Base-by-base conservation (phyloP, 1,140 invertebrate genomes). In the Micrasema minimum region DNA sequence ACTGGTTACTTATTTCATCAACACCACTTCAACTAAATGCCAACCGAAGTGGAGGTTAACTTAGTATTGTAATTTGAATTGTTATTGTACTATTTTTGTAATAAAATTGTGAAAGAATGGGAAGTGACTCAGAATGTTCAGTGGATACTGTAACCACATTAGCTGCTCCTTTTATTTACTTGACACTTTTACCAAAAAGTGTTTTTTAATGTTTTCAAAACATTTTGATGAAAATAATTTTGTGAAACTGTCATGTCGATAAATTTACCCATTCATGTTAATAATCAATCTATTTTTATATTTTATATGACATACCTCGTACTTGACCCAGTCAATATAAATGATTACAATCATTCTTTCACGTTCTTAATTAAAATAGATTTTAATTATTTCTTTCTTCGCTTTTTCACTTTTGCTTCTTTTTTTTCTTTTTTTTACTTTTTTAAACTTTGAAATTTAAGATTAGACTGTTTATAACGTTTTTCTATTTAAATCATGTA, bases 41-140 rank as follows among this genome's bases (percentile, higher is more conserved):
- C 55, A 43, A 59, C 35, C 20, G 37, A n/a, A n/a, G n/a, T 31
- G 51, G 51, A 23, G 26, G 7, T 31, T n/a, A n/a, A n/a, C 22
- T 51, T 51, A 51, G 11, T 7, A 53, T 53, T 53, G 12, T 53
- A n/a, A 31, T 41, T 46, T 5, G 22, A 41, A 9, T 16, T 46
- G 7, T 64, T 23, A 5, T 16, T 46, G 14, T 31, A 18, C 48
- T 66, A 37, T 66, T n/a, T n/a, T 66, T 51, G 14, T 51, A 66
- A 31, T 74, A 74, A 71, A 74, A 71, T 71, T 71, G 37, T 48
- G 72, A 74, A 74, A 74, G 72, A 74, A 57, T 74, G 72, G 50
- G 20, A 41, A 68, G 65, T 71, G 69, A 71, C 69, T 53, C 38
- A 68, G 53, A 64, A n/a, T 37, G 35, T n/a, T 11, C 16, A 43